A percentile compares a stretch with the other conserved stretches of the same genome.
phyloP scores from a whole-genome alignment of 2,113 vertebrate species.

The Mus spicilegus region DNA sequence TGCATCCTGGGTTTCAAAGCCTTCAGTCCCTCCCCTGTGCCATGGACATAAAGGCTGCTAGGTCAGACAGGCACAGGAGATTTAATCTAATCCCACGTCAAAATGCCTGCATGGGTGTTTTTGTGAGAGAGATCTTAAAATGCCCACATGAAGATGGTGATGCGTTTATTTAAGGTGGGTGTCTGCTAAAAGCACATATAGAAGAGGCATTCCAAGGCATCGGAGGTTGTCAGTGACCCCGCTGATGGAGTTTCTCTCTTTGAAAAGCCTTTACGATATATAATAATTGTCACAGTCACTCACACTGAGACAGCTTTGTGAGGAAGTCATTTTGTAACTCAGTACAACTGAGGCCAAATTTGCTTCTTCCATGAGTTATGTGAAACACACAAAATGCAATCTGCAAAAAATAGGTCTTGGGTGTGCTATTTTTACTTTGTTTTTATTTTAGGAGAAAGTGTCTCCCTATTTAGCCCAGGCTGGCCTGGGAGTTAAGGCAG shows the following conservation, averaged over 20 bases:
- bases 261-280: background rate
- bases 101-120: background rate
- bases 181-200: background rate
- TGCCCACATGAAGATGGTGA: background rate
- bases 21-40: constrained; percentile 9
- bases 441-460: background rate
- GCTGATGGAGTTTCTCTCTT: background rate
- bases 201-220: background rate
- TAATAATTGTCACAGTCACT: background rate
- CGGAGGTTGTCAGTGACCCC: background rate
- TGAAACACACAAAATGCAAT: background rate
- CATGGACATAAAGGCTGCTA: constrained; percentile 65
- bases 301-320: background rate
- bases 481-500: background rate
- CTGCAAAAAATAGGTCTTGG: background rate
- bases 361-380: background rate
- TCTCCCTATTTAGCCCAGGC: background rate
- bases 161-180: constrained; percentile 36
- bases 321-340: background rate
- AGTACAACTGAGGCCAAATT: background rate
- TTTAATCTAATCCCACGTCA: constrained; percentile 82
- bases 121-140: constrained; percentile 11
- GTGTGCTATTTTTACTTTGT: background rate
- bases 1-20: constrained; percentile 60
- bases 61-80: constrained; percentile 83